Percentiles rank a stretch among this genome's conserved stretches.
Conservation (phyloP, 2,888 invertebrate genomes). For the Odontocerum albicorne region DNA sequence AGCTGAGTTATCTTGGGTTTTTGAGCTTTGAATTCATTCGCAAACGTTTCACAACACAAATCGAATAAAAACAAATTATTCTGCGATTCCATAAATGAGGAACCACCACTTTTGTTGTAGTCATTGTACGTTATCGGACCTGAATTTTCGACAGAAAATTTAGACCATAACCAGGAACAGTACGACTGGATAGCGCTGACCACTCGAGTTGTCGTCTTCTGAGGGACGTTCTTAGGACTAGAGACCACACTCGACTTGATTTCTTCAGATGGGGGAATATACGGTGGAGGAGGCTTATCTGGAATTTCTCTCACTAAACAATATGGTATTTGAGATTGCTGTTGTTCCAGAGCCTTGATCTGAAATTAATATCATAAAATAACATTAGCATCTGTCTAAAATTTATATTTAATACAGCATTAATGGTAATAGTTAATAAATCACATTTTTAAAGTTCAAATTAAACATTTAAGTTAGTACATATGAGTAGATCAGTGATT, state of each 20-base stretch:
- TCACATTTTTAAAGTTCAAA: too few relatives aligned
- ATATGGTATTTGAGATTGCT: conserved; percentile 29
- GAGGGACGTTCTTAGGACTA: background rate
- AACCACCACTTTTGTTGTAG: conserved; percentile 3
- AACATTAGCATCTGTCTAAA: too few relatives aligned
- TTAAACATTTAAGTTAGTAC: too few relatives aligned
- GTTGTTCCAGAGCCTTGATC: conserved; percentile 34
- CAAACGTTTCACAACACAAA: conserved; percentile 30
- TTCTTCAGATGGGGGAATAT: conserved; percentile 33
- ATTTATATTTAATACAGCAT: too few relatives aligned
- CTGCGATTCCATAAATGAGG: conserved; percentile 3
- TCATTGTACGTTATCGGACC: conserved; percentile 2
- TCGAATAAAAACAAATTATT: conserved; percentile 29
- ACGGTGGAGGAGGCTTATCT: conserved; percentile 35
- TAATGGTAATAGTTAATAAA: too few relatives aligned
- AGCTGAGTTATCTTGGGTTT: background rate
- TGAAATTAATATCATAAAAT: too few relatives aligned
- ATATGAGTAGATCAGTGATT: too few relatives aligned
- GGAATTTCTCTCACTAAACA: conserved; percentile 34
- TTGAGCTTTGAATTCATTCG: conserved; percentile 14
- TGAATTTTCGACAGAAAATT: conserved; percentile 9
- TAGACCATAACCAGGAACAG: conserved; percentile 25
- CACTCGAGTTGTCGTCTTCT: background rate
- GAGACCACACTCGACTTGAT: conserved; percentile 4
- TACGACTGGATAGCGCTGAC: conserved; percentile 17